A percentile compares a stretch with the other conserved stretches of the same genome.
Evolutionary conservation across 2,888 invertebrate genomes (phyloP).

Genomic region (Melangyna quadrimaculata): DNA sequence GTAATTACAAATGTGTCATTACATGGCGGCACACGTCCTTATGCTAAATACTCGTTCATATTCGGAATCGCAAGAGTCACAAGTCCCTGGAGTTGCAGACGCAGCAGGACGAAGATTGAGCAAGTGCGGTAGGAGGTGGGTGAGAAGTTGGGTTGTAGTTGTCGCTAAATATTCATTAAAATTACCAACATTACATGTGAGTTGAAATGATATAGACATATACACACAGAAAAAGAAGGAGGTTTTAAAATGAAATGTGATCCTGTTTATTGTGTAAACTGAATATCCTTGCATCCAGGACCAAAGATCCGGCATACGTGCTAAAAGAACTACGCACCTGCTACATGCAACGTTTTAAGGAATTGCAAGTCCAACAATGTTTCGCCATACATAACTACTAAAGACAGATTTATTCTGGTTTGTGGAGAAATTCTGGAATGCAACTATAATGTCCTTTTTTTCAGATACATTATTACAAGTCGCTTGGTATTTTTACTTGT

Average conservation of each 20-base stretch:
- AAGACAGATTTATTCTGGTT: slow-evolving; percentile 5
- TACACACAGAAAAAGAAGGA: not conserved
- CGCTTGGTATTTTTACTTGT: not conserved
- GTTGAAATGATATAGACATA: not conserved
- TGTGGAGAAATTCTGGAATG: slow-evolving; percentile 6
- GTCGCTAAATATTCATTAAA: slow-evolving; percentile 71
- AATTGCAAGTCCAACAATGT: slow-evolving; percentile 41
- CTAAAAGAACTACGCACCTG: slow-evolving; percentile 52
- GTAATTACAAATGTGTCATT: slow-evolving; percentile 67
- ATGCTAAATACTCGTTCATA: slow-evolving; percentile 53
- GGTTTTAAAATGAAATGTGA: slow-evolving; percentile 46
- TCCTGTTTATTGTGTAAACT: slow-evolving; percentile 1
- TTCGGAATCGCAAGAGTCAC: not conserved
- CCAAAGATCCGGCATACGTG: slow-evolving; percentile 5
- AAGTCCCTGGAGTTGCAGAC: slow-evolving; percentile 2
- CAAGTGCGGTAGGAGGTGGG: not conserved
- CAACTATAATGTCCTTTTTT: slow-evolving; percentile 15
- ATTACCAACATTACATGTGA: slow-evolving; percentile 48
- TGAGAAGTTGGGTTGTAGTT: slow-evolving; percentile 64
- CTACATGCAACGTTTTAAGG: not conserved
- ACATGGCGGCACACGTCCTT: slow-evolving; percentile 48
- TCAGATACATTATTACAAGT: slow-evolving; percentile 29
- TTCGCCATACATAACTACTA: not conserved
- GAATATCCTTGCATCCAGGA: slow-evolving; percentile 1
- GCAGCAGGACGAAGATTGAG: not conserved